A percentile compares a stretch with the other conserved stretches of the same genome.
These are phyloP conservation scores for Phengaris arion DNA, from an alignment of 2,888 invertebrate species.

Conservation along the genomic window DNA sequence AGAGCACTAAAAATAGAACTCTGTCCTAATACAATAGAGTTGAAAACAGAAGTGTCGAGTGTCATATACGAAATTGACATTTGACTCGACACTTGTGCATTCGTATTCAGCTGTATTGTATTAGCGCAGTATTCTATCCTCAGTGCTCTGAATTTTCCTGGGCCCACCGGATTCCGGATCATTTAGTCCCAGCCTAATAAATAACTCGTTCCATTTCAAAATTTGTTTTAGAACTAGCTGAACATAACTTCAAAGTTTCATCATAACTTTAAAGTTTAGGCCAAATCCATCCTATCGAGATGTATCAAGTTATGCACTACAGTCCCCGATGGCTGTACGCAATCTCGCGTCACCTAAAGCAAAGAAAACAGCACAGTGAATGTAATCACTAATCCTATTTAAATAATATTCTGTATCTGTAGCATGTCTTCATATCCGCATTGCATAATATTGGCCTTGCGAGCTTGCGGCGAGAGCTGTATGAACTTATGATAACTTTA, in stretches of 20 bases:
- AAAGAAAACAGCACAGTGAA: conserved; percentile 1
- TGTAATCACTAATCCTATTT: background rate
- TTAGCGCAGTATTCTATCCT: too few species aligned
- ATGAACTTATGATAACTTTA: conserved; percentile 5
- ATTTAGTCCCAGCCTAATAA: background rate
- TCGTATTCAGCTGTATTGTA: too few species aligned
- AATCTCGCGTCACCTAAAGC: background rate
- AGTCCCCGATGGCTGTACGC: background rate
- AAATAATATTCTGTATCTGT: conserved; percentile 13
- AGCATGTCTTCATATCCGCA: conserved; percentile 19
- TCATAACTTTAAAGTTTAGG: background rate
- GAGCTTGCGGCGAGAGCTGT: conserved; percentile 7
- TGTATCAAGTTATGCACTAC: background rate
- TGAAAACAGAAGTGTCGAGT: too few species aligned
- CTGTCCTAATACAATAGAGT: too few species aligned
- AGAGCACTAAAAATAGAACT: too few species aligned
- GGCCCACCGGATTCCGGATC: too few species aligned
- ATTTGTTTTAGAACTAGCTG: background rate
- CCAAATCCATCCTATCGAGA: background rate
- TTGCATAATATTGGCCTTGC: conserved; percentile 24
- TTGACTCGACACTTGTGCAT: too few species aligned
- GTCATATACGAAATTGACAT: too few species aligned
- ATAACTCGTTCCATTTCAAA: background rate
- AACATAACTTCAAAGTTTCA: background rate
- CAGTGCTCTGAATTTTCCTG: too few species aligned